Evolutionary conservation across 2,888 invertebrate genomes (phyloP), one percentile per base, ranked within the genome.

Genomic region (Leptopterna dolabrata): DNA sequence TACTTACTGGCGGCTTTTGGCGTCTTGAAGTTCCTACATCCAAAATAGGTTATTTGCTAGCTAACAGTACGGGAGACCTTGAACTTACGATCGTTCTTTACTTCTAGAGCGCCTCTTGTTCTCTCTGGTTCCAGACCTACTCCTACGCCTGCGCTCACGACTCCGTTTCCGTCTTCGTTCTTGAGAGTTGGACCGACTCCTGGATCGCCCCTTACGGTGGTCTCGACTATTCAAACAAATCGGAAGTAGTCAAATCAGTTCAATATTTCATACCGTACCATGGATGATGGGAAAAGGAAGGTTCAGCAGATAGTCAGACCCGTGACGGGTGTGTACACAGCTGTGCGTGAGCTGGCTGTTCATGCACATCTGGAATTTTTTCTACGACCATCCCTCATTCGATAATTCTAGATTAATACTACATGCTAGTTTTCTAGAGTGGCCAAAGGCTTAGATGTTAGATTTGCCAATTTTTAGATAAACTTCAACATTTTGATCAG

Each of bases 41-140:
- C 6, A 16, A 36, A 36, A 36, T 36, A 7, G 4, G 36, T 36
- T 4, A 36, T 36, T 36, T 4, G 4, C 7, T 7, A 36, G 7
- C 2, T 36, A 36, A 36, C 2, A 7, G 7, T 36, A 36, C 2
- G 36, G 7, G 7, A 36, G 7, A 36, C 36, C 2, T 36, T 7
- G 36, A 85, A 6, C 80, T 82, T 90, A 89, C 90, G 89, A 89
- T 78, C 91, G 91, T 87, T 91, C 90, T 83, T 90, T 90, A 80
- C 91, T 91, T 36, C 90, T 89, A 9, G 91, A 91, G 84, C 91
- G 89, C 41, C 91, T 90, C 76, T 90, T 63, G 11, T 63, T 89
- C 30, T 91, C 90, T 55, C 95, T 91, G 47, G 95, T 95, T 88
- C 95, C 93, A 76, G 95, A 95, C 89, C 95, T 93, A 90, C 95